Conservation (phyloP, 2,113 vertebrate species). For the Calonectris borealis region DNA sequence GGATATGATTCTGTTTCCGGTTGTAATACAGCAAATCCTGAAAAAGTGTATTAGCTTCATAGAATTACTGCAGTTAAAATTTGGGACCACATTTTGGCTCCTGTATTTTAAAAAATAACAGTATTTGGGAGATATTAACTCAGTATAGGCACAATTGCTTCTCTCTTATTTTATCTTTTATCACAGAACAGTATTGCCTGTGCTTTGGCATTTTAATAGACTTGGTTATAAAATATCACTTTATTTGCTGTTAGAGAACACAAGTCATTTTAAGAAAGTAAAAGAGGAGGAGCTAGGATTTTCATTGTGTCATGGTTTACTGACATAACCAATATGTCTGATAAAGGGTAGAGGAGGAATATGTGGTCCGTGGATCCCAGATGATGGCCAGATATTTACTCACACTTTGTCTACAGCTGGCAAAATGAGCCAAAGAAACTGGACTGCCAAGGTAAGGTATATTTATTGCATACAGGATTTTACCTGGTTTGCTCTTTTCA, state of each 20-base stretch:
- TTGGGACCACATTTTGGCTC: neutral
- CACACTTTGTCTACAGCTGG: constrained; percentile 83
- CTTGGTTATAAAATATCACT: neutral
- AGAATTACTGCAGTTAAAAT: neutral
- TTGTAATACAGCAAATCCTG: neutral
- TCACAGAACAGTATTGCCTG: neutral
- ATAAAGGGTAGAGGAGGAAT: constrained; percentile 74
- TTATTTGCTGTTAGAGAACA: neutral
- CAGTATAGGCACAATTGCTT: neutral
- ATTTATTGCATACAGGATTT: neutral
- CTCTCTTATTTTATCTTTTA: neutral
- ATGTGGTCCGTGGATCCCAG: constrained; percentile 86
- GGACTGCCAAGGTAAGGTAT: constrained; percentile 80
- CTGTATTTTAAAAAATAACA: neutral
- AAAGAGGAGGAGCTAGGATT: neutral
- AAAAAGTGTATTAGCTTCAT: neutral
- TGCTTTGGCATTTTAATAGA: neutral
- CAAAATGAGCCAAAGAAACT: constrained; percentile 84
- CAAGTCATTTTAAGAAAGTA: neutral
- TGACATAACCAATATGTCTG: constrained; percentile 22
- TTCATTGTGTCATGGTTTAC: neutral
- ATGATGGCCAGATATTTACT: constrained; percentile 85
- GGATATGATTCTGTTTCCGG: neutral
- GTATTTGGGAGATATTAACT: neutral
- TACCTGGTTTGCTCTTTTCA: neutral